These are phyloP conservation scores for Istiophorus platypterus DNA, from an alignment of 2,113 vertebrate genomes.

Conservation along the genomic window DNA sequence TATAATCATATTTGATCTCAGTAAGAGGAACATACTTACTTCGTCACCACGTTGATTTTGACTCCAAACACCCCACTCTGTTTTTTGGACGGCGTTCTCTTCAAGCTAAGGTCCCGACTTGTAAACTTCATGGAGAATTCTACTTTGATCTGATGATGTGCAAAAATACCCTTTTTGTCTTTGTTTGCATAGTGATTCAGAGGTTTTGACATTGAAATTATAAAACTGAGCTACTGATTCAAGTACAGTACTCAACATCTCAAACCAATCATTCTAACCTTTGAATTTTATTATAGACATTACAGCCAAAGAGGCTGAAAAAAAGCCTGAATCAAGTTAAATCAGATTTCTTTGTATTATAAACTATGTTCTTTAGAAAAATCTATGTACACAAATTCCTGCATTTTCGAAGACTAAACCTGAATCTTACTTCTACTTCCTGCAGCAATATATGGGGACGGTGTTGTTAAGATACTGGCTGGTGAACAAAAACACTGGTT, in stretches of 20 bases:
- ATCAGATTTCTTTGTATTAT: neutral
- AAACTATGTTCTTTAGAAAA: neutral
- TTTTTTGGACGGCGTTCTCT: slow-evolving; percentile 97
- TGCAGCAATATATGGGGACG: neutral
- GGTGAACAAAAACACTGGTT: neutral
- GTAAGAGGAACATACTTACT: slow-evolving; percentile 80
- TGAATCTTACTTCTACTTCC: neutral
- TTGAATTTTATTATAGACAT: neutral
- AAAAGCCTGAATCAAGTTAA: too few relatives aligned
- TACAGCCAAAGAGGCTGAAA: neutral
- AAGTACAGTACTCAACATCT: neutral
- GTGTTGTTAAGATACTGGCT: neutral
- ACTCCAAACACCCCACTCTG: slow-evolving; percentile 98
- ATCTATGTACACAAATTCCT: neutral
- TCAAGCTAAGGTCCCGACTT: slow-evolving; percentile 97
- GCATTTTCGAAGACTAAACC: neutral
- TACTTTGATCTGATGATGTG: slow-evolving; percentile 92
- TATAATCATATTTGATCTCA: neutral
- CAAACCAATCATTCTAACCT: neutral
- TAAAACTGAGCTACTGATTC: neutral
- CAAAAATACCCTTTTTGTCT: slow-evolving; percentile 5
- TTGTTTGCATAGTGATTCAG: neutral
- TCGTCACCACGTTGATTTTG: slow-evolving; percentile 98
- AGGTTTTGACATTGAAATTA: neutral
- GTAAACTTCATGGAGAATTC: slow-evolving; percentile 99